These are phyloP conservation scores for Procavia capensis DNA, from an alignment of 2,113 vertebrate species.

Conservation along the genomic window DNA sequence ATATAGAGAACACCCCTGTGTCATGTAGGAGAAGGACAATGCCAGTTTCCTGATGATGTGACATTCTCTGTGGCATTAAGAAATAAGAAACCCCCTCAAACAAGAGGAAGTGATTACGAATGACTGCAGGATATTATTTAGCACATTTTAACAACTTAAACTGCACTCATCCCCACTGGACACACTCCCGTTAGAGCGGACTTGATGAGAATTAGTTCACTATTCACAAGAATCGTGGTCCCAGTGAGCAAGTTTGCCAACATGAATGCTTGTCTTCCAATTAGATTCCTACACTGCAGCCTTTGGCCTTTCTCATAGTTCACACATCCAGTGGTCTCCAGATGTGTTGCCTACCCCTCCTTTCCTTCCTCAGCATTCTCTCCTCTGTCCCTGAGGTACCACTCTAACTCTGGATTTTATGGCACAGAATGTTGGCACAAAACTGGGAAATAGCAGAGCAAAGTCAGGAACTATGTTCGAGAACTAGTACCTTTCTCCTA, in stretches of 20 bases:
- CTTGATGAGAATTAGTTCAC: not conserved
- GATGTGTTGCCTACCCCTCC: not conserved
- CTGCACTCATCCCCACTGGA: fast-evolving
- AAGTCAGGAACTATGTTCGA: too few species aligned
- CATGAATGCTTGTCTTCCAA: not conserved
- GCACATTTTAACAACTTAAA: not conserved
- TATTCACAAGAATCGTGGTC: not conserved
- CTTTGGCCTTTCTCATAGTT: not conserved
- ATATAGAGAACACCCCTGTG: fast-evolving
- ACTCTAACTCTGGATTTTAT: fast-evolving
- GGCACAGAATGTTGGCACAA: fast-evolving
- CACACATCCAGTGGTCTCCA: not conserved
- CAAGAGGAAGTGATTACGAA: not conserved
- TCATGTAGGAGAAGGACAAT: too few species aligned
- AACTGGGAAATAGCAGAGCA: fast-evolving
- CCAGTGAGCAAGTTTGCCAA: not conserved
- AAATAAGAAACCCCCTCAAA: fast-evolving
- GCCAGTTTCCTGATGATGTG: not conserved
- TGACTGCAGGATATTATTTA: fast-evolving
- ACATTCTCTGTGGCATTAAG: fast-evolving
- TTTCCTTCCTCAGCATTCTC: not conserved
- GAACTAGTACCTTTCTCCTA: fast-evolving
- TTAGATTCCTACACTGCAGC: fast-evolving
- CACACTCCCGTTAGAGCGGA: fast-evolving
- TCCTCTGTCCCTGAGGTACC: fast-evolving